Percentiles rank a stretch among this genome's conserved stretches.
These are phyloP conservation scores for Sphaeridia pumilis DNA, from an alignment of 2,888 invertebrate genomes.

Conservation along the genomic window DNA sequence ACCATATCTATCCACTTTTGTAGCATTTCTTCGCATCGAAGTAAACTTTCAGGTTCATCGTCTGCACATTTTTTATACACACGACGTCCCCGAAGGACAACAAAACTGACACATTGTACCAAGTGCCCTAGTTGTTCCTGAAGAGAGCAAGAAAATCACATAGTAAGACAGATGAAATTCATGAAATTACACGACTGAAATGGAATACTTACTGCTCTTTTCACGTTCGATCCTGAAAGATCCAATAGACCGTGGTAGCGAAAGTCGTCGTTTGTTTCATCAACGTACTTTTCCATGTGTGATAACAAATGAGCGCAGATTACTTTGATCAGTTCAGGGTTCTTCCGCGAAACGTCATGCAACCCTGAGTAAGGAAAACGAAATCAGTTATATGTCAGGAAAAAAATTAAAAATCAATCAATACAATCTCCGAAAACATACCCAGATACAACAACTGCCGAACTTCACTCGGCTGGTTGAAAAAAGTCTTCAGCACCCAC, in stretches of 20 bases:
- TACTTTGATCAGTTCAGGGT: constrained; percentile 26
- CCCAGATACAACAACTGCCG: constrained; percentile 28
- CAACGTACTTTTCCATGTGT: constrained; percentile 20
- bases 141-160: neutral
- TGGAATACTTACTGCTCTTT: constrained; percentile 3
- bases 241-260: constrained; percentile 4
- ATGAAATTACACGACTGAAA: neutral
- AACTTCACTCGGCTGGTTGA: constrained; percentile 27
- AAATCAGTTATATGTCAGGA: constrained; percentile 1
- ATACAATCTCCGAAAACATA: constrained; percentile 9
- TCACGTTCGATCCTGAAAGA: constrained; percentile 3
- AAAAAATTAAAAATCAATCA: neutral
- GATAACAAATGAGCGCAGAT: constrained; percentile 23
- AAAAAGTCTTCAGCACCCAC: constrained; percentile 25
- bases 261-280: constrained; percentile 4
- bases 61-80: constrained; percentile 11
- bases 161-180: neutral
- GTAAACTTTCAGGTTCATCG: constrained; percentile 15
- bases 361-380: constrained; percentile 24
- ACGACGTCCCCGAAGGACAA: constrained; percentile 15
- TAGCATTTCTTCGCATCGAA: constrained; percentile 14
- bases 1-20: constrained; percentile 8
- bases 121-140: constrained; percentile 30
- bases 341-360: constrained; percentile 22
- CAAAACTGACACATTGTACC: constrained; percentile 23